phyloP scores from a whole-genome alignment of 2,113 vertebrate species.

The Halcyon senegalensis region DNA sequence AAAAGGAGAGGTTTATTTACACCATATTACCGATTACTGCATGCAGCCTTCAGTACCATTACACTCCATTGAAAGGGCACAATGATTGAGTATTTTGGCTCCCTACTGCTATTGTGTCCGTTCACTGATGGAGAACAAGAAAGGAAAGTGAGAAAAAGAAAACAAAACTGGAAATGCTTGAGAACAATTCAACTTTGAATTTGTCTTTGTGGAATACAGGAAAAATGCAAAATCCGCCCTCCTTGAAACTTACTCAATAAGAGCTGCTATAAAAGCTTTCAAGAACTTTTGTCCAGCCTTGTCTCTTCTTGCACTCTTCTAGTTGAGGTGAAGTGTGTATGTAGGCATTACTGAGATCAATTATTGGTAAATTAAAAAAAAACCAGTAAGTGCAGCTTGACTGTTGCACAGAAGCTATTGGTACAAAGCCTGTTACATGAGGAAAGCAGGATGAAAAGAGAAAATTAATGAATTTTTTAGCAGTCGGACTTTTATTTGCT shows the following conservation, averaged over 20 bases:
- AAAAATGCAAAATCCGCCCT: slow-evolving; percentile 7
- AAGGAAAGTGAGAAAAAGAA: neutral
- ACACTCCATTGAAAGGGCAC: neutral
- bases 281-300: neutral
- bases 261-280: neutral
- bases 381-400: neutral
- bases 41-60: neutral
- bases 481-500: neutral
- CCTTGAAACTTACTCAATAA: neutral
- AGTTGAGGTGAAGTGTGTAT: neutral
- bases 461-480: neutral
- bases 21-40: neutral
- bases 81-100: neutral
- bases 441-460: neutral
- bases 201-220: neutral
- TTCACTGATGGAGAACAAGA: neutral
- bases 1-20: slow-evolving; percentile 5
- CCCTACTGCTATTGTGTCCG: neutral
- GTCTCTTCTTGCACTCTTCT: neutral
- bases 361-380: neutral
- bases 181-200: slow-evolving; percentile 18
- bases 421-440: neutral
- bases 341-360: neutral
- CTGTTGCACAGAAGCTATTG: neutral
- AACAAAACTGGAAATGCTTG: slow-evolving; percentile 18